Conservation (phyloP, 2,888 invertebrate species). For the Caenorhabditis uteleia region DNA sequence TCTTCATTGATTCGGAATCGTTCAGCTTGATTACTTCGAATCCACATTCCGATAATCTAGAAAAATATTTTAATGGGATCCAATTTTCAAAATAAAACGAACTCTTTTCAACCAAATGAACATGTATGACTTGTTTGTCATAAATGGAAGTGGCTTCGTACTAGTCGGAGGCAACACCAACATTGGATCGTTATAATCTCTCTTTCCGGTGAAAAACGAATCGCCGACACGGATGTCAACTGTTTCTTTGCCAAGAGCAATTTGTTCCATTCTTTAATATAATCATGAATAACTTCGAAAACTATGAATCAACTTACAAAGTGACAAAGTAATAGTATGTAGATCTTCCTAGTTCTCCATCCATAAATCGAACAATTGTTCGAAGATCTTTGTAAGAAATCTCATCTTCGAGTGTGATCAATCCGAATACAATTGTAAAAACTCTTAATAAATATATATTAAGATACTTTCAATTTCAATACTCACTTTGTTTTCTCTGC, state of each 20-base stretch:
- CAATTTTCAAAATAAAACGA: neutral
- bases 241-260: slow-evolving; percentile 11
- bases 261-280: slow-evolving; percentile 22
- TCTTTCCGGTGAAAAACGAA: slow-evolving; percentile 19
- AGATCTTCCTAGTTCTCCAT: slow-evolving; percentile 5
- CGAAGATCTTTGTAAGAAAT: slow-evolving; percentile 20
- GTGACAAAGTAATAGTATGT: slow-evolving; percentile 16
- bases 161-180: slow-evolving; percentile 5
- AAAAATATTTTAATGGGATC: too few species aligned
- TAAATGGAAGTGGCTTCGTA: slow-evolving; percentile 10
- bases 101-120: slow-evolving; percentile 37
- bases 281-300: neutral
- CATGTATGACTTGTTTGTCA: slow-evolving; percentile 8
- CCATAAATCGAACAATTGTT: slow-evolving; percentile 8
- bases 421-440: slow-evolving; percentile 6
- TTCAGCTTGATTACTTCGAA: neutral
- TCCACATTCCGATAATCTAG: slow-evolving; percentile 1
- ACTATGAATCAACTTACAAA: neutral
- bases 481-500: slow-evolving; percentile 12
- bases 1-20: neutral
- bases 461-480: neutral
- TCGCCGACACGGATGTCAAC: slow-evolving; percentile 19
- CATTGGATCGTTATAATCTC: neutral
- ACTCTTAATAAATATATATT: slow-evolving; percentile 11
- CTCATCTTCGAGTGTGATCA: slow-evolving; percentile 8